These are phyloP conservation scores for Rhabdomys pumilio DNA, from an alignment of 2,797 vertebrate species.

Conservation along the genomic window DNA sequence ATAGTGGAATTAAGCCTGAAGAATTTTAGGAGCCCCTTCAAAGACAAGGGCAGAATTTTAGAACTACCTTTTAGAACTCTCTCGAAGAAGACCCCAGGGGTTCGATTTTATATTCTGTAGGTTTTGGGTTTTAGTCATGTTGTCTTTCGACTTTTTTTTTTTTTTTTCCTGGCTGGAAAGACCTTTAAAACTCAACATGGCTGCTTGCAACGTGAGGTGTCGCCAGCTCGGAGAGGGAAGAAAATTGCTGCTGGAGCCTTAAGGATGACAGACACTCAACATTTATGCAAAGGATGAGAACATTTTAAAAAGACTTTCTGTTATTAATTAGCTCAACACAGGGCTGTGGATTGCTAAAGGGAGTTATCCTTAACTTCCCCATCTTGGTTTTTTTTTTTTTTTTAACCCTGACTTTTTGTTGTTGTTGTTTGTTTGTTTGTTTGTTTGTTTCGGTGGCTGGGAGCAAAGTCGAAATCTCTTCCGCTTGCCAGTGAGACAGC, in stretches of 20 bases:
- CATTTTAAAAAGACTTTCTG: slow-evolving; percentile 30
- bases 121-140: slow-evolving; percentile 20
- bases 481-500: not conserved
- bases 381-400: not conserved
- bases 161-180: slow-evolving; percentile 25
- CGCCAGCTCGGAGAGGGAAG: not conserved
- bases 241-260: not conserved
- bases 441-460: not conserved
- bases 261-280: not conserved
- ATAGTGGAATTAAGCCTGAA: slow-evolving; percentile 58
- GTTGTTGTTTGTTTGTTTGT: not conserved
- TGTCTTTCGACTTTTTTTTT: not conserved
- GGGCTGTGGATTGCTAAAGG: not conserved
- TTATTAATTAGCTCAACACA: not conserved
- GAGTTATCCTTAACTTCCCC: slow-evolving; percentile 37
- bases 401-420: not conserved
- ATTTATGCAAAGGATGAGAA: slow-evolving; percentile 31
- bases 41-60: slow-evolving; percentile 32
- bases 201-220: not conserved
- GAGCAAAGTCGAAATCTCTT: not conserved
- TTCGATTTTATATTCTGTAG: not conserved
- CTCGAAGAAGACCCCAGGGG: not conserved
- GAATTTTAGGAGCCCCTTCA: slow-evolving; percentile 53
- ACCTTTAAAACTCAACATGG: slow-evolving; percentile 5
- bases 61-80: slow-evolving; percentile 42